Conservation (phyloP, 1,140 invertebrate species). For the silkworm (Bombyx mori) region ASM3026992v2 NC_085123.1:10781001-10781500, state of each 20-base stretch:
- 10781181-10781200: conserved; percentile 60
- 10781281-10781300: conserved; percentile 43
- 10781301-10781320: conserved; percentile 9
- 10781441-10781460: conserved; percentile 44
- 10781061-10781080: too few species aligned
- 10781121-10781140: conserved; percentile 31
- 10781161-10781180: conserved; percentile 65
- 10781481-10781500: conserved; percentile 60
- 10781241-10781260: conserved; percentile 49
- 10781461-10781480: conserved; percentile 51
- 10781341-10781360: conserved; percentile 13
- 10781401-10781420: conserved; percentile 27
- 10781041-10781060: too few species aligned
- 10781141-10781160: conserved; percentile 59
- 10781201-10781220: conserved; percentile 49
- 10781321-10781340: conserved; percentile 39
- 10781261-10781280: conserved; percentile 61
- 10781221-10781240: conserved; percentile 35
- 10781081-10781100: too few species aligned
- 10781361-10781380: conserved; percentile 19
- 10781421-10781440: conserved; percentile 45
- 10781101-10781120: too few species aligned
- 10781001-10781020: too few species aligned
- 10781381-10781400: conserved; percentile 17
- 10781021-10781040: too few species aligned